Base-by-base conservation (phyloP, 2,888 invertebrate genomes). In the Cataglyphis cursor region DNA sequence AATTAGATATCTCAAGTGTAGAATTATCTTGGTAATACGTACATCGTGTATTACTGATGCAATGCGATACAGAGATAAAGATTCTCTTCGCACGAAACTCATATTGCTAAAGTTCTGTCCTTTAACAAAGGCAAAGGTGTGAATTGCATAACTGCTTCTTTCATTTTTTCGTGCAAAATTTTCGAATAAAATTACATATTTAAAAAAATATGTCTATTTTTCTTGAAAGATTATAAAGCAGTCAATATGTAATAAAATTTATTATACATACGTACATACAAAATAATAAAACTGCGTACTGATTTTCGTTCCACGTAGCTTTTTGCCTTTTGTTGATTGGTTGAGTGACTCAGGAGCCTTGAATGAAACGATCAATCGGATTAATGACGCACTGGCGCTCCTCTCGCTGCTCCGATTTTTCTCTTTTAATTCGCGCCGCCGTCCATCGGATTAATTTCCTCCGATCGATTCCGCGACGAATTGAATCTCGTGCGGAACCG, bases 1-100 rank as follows among this genome's bases (percentile, higher is more conserved):
- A 88, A 88, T 90, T 90, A 88, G 85, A 85, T 66, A 68, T 82
- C 78, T 75, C 51, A 64, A 73, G 85, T 80, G 38, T 90, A 85
- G 80, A 59, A 70, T 90, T 87, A 87, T 88, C 66, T 59, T 81
- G 84, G 85, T 83, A 85, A 82, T 76, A 87, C 74, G 84, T 76
- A 59, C 85, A 81, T 72, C 74, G 70, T 31, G 81, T 86, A 84
- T 85, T 87, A 41, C 61, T 21, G 57, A 82, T 82, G 90, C 87
- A 86, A 90, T 66, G 70, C 80, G 84, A 90, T 85, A 85, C 31
- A 15, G n/a, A 72, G 24, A 64, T 73, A 82, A 84, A n/a, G 51
- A 87, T 90, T 85, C 57, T 73, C 85, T 83, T 87, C 81, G 70
- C 78, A 62, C 48, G 62, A 51, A 54, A 66, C 61, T 81, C 64